Percentiles rank a stretch among this genome's conserved stretches.
Conservation (phyloP, 2,113 vertebrate genomes). For the Clarias batrachus region DNA sequence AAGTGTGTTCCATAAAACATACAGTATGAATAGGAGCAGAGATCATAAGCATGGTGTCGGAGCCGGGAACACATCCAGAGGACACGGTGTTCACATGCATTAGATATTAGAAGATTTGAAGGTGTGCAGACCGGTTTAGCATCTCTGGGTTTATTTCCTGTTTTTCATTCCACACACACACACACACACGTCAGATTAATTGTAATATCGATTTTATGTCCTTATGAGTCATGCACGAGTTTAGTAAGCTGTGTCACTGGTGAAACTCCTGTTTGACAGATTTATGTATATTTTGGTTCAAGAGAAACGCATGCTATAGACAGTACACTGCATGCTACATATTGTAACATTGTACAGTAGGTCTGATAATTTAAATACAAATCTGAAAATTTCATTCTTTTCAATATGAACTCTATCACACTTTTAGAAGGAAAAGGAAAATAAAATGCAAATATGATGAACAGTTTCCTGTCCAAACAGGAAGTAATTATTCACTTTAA, state of each 20-base stretch:
- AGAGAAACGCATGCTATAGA: too few relatives aligned
- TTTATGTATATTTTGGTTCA: too few relatives aligned
- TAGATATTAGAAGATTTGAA: neutral
- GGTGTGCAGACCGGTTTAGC: constrained; percentile 22
- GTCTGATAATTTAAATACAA: too few relatives aligned
- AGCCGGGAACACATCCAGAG: neutral
- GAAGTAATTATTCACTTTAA: too few relatives aligned
- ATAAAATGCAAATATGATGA: too few relatives aligned
- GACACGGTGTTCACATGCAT: neutral
- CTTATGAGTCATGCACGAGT: neutral
- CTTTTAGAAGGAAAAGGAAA: too few relatives aligned
- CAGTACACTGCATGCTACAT: too few relatives aligned
- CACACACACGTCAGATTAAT: too few relatives aligned
- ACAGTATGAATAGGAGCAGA: neutral
- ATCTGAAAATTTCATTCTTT: too few relatives aligned
- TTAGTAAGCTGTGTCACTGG: neutral
- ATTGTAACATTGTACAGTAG: too few relatives aligned
- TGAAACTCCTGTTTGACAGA: neutral
- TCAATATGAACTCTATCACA: too few relatives aligned
- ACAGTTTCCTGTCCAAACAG: too few relatives aligned
- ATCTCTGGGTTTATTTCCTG: neutral
- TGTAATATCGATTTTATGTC: neutral
- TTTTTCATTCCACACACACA: neutral
- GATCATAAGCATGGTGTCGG: neutral
- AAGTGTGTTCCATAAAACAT: neutral